phyloP scores from a whole-genome alignment of 23 tunicate species.

The Oikopleura albicans region DNA sequence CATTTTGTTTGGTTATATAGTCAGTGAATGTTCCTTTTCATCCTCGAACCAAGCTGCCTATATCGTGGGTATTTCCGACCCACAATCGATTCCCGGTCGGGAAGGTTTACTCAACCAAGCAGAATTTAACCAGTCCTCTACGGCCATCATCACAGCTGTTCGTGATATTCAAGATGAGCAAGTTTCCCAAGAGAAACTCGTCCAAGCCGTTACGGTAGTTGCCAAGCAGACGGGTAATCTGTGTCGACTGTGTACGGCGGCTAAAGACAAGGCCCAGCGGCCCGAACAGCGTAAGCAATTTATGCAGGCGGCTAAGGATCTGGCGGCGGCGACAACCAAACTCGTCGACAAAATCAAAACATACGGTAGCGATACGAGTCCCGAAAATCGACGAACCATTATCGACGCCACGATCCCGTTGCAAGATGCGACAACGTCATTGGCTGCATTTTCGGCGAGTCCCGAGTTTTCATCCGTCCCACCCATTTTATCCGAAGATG shows the following conservation, averaged over 20 bases:
- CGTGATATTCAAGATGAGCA: neutral
- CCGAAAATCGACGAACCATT: constrained; percentile 33
- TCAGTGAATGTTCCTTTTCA: no score
- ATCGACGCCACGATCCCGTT: constrained; percentile 44
- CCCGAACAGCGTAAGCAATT: constrained; percentile 72
- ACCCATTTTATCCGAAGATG: constrained; percentile 61
- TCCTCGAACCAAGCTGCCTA: no score
- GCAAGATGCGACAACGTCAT: constrained; percentile 47
- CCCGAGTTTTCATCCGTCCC: constrained; percentile 86
- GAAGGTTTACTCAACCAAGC: constrained; percentile 84
- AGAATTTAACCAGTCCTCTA: constrained; percentile 21
- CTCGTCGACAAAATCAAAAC: neutral
- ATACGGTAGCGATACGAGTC: neutral
- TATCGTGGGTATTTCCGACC: constrained; percentile 87
- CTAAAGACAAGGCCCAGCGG: constrained; percentile 59
- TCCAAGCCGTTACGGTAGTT: constrained; percentile 80
- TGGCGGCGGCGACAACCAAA: constrained; percentile 63
- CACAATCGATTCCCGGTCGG: constrained; percentile 73
- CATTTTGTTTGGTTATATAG: no score
- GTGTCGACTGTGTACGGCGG: constrained; percentile 69
- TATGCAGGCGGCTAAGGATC: constrained; percentile 75
- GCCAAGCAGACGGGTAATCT: constrained; percentile 85
- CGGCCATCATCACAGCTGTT: neutral
- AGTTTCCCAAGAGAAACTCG: constrained; percentile 25
- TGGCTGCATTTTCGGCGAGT: constrained; percentile 58